phyloP scores from a whole-genome alignment of 2,888 invertebrate genomes.

The Tetropium fuscum region DNA sequence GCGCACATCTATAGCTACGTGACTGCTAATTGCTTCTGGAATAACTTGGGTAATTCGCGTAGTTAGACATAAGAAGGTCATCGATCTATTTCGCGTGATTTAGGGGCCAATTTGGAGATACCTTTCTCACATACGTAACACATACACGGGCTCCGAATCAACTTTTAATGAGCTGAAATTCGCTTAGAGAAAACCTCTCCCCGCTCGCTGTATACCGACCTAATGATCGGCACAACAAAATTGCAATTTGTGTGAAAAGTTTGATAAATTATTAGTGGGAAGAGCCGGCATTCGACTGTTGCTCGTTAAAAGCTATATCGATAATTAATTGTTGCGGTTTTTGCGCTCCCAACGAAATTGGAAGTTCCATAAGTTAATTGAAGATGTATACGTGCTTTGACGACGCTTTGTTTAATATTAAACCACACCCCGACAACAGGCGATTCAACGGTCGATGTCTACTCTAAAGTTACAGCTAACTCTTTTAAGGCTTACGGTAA shows the following conservation, averaged over 20 bases:
- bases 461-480: too few relatives aligned
- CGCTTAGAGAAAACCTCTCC: conserved; percentile 54
- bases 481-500: too few relatives aligned
- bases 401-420: conserved; percentile 15
- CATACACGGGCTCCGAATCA: conserved; percentile 23
- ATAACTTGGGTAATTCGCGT: conserved; percentile 9
- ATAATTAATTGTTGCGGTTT: conserved; percentile 46
- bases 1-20: background rate
- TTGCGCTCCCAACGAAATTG: conserved; percentile 33
- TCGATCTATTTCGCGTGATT: conserved; percentile 31
- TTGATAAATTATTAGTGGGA: conserved; percentile 48
- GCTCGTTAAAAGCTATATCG: conserved; percentile 46
- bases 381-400: conserved; percentile 23
- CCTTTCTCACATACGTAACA: conserved; percentile 25
- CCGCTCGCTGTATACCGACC: conserved; percentile 17
- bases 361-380: conserved; percentile 26
- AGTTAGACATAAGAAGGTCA: conserved; percentile 25
- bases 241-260: conserved; percentile 48
- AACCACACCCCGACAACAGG: too few relatives aligned
- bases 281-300: conserved; percentile 21
- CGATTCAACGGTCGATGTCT: too few relatives aligned
- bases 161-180: conserved; percentile 35
- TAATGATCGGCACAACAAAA: conserved; percentile 41
- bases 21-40: conserved; percentile 20
- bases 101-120: conserved; percentile 30